phyloP scores from a whole-genome alignment of 92 coral and sea anemone species.

The Micromussa lordhowensis region DNA sequence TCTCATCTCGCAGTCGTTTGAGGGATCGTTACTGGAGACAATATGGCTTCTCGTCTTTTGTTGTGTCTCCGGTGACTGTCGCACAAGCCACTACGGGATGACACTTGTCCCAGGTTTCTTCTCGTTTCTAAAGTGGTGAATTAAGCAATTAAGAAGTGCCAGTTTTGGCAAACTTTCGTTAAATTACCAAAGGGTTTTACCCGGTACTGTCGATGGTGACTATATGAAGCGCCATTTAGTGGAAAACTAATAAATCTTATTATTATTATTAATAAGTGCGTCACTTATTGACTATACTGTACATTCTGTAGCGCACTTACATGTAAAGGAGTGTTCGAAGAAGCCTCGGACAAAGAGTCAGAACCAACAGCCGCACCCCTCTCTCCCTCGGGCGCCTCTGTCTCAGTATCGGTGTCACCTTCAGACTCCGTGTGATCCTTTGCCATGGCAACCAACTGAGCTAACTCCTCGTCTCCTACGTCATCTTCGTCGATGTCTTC shows the following conservation, averaged over 20 bases:
- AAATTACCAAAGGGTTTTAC: not conserved
- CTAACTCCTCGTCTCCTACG: constrained; percentile 89
- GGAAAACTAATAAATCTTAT: no score
- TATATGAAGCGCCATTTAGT: no score
- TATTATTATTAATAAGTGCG: not conserved
- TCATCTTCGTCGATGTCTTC: constrained; percentile 96
- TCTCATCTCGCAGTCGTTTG: no score
- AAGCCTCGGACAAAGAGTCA: constrained; percentile 83
- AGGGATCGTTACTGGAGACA: no score
- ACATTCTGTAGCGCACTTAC: constrained; percentile 15
- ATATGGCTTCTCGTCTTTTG: no score
- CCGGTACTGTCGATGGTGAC: no score
- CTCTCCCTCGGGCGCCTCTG: constrained; percentile 66
- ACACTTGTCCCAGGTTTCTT: no score
- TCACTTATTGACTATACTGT: not conserved
- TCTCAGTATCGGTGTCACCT: constrained; percentile 77
- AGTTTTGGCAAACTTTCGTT: not conserved
- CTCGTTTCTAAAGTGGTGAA: no score
- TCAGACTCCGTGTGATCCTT: constrained; percentile 86
- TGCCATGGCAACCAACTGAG: constrained; percentile 97
- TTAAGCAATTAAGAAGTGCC: not conserved
- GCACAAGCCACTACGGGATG: no score
- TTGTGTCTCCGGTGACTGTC: no score
- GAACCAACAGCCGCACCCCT: constrained; percentile 86
- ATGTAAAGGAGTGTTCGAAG: constrained; percentile 61